Percentiles rank a stretch among this genome's conserved stretches.
Evolutionary conservation across 2,797 vertebrate species (phyloP).

Genomic region (Vultur gryphus): DNA sequence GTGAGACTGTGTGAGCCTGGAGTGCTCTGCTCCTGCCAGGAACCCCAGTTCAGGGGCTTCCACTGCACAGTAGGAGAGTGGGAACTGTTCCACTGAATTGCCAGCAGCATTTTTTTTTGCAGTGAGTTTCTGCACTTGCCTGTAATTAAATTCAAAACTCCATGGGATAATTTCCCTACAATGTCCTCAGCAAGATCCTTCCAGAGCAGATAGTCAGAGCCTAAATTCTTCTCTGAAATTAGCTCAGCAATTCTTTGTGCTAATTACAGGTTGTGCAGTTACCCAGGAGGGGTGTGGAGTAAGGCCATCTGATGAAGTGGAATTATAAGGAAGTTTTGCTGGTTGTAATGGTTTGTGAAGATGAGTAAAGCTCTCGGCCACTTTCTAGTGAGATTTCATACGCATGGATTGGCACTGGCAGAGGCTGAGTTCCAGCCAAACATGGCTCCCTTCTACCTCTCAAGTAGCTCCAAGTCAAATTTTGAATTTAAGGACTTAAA

Average conservation of each 20-base stretch:
- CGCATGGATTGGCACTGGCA: neutral
- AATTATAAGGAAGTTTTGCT: neutral
- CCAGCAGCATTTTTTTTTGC: neutral
- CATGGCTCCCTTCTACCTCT: neutral
- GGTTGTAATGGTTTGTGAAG: neutral
- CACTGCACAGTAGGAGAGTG: no score
- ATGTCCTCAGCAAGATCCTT: neutral
- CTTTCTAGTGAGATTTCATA: neutral
- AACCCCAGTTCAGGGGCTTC: fast-evolving
- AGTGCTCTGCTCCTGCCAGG: neutral
- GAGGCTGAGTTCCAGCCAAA: neutral
- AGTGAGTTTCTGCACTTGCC: neutral
- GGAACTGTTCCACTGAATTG: neutral
- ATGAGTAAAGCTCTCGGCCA: neutral
- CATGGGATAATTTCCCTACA: neutral
- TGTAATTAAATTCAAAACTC: neutral
- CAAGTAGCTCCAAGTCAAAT: neutral
- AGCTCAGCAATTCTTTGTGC: neutral
- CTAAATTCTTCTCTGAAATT: neutral
- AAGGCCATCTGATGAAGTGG: neutral
- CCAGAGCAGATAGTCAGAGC: neutral
- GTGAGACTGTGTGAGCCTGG: neutral
- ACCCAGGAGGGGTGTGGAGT: neutral
- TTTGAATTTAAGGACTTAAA: neutral
- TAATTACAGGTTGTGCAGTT: neutral